Evolutionary conservation across 2,113 vertebrate species (phyloP).

Genomic region (Strix aluco): DNA sequence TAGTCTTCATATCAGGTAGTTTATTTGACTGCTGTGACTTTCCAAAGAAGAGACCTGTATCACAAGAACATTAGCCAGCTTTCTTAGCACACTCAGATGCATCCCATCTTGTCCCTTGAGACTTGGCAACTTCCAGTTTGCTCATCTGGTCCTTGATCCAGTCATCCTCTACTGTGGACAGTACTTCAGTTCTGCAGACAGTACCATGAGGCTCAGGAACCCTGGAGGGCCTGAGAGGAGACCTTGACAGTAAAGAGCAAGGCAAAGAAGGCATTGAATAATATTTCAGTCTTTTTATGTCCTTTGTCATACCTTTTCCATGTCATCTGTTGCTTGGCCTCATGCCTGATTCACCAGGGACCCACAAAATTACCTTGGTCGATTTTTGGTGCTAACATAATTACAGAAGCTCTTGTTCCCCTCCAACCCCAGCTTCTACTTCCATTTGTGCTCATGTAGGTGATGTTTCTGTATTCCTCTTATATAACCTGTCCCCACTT

Average conservation of each 20-base stretch:
- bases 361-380: background rate
- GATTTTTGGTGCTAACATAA: background rate
- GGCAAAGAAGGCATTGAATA: background rate
- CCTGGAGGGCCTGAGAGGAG: background rate
- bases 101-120: background rate
- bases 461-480: background rate
- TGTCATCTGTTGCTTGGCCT: background rate
- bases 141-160: background rate
- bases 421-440: background rate
- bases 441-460: background rate
- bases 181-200: background rate
- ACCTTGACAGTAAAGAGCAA: background rate
- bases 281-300: background rate
- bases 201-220: background rate
- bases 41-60: background rate
- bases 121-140: background rate
- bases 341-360: background rate
- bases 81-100: background rate
- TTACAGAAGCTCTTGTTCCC: background rate
- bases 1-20: background rate
- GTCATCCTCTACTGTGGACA: background rate
- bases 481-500: background rate
- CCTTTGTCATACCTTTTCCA: background rate
- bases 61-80: background rate
- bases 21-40: background rate